phyloP scores from a whole-genome alignment of 2,797 vertebrate species.

The Cuculus canorus region DNA sequence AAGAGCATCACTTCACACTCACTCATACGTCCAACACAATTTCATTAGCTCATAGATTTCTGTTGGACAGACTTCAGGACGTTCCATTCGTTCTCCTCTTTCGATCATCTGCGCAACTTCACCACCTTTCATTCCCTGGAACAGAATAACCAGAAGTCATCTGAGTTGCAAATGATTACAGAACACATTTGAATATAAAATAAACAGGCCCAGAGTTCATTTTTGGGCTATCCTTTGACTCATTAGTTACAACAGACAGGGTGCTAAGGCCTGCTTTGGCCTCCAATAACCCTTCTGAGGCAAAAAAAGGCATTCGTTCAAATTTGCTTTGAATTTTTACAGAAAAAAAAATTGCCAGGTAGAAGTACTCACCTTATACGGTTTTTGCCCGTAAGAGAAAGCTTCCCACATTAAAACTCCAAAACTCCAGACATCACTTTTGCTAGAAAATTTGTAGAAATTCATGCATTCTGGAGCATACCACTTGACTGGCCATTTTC shows the following conservation, averaged over 20 bases:
- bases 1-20: constrained; percentile 63
- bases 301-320: background rate
- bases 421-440: constrained; percentile 98
- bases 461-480: constrained; percentile 97
- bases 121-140: constrained; percentile 94
- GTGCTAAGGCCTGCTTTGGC: background rate
- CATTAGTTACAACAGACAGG: background rate
- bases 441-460: constrained; percentile 94
- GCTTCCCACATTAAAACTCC: constrained; percentile 98
- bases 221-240: background rate
- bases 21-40: constrained; percentile 95
- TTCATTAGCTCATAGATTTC: constrained; percentile 93
- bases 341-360: background rate
- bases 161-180: background rate
- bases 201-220: background rate
- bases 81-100: constrained; percentile 85
- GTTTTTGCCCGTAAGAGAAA: constrained; percentile 92
- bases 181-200: background rate
- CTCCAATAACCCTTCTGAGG: background rate
- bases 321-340: background rate
- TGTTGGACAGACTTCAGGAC: constrained; percentile 83
- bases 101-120: constrained; percentile 95
- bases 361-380: constrained; percentile 86
- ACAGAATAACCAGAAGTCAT: background rate
- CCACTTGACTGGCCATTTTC: constrained; percentile 99